A percentile compares a stretch with the other conserved stretches of the same genome.
Evolutionary conservation across 2,113 vertebrate genomes (phyloP).

Genomic region (Stigmatopora nigra): DNA sequence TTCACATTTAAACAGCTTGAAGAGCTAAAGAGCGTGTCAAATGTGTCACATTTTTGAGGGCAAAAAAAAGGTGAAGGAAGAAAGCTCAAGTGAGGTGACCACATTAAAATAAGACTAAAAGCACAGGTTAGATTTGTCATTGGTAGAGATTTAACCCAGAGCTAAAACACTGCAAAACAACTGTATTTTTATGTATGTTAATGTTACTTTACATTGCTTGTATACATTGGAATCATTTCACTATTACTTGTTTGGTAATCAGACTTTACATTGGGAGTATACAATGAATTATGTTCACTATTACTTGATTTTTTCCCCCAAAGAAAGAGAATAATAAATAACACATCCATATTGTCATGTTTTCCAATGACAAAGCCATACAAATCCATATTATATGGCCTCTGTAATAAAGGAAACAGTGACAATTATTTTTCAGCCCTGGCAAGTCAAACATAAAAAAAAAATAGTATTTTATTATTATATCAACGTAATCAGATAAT

Average conservation of each 20-base stretch:
- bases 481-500: too few species aligned
- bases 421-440: too few species aligned
- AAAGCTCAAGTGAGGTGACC: constrained; percentile 14
- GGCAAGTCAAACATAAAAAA: too few species aligned
- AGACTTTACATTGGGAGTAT: too few species aligned
- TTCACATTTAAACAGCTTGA: constrained; percentile 47
- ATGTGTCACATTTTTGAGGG: not conserved
- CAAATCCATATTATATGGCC: constrained; percentile 8
- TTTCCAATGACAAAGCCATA: constrained; percentile 5
- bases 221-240: not conserved
- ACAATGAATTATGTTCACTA: too few species aligned
- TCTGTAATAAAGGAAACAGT: too few species aligned
- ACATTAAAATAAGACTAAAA: not conserved
- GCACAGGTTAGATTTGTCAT: not conserved
- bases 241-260: not conserved
- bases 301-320: too few species aligned
- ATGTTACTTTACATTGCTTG: not conserved
- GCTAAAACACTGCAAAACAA: not conserved
- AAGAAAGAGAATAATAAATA: too few species aligned
- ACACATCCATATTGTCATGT: too few species aligned
- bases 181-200: not conserved
- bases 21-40: constrained; percentile 34
- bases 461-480: too few species aligned
- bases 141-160: not conserved
- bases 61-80: constrained; percentile 1